A percentile compares a stretch with the other conserved stretches of the same genome.
Evolutionary conservation across 2,113 vertebrate genomes (phyloP).

Genomic region (Willisornis vidua): DNA sequence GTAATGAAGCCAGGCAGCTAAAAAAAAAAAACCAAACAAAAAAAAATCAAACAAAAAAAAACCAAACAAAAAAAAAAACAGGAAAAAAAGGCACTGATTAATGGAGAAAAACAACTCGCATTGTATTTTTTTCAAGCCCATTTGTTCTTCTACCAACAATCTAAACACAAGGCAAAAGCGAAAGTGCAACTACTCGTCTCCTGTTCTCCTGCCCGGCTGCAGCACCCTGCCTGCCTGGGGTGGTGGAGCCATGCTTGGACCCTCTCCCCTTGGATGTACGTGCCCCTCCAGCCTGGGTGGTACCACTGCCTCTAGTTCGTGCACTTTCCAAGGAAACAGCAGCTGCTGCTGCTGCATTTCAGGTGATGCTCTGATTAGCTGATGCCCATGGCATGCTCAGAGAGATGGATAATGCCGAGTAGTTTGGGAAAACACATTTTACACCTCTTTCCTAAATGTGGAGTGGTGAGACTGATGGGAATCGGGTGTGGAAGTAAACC

Average conservation of each 20-base stretch:
- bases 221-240: background rate
- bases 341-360: background rate
- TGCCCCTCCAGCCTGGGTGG: background rate
- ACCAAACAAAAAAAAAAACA: background rate
- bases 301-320: background rate
- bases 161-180: conserved; percentile 26
- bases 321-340: background rate
- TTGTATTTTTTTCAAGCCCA: background rate
- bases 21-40: conserved; percentile 26
- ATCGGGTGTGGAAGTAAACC: background rate
- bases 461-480: background rate
- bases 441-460: background rate
- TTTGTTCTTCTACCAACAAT: background rate
- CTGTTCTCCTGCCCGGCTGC: background rate
- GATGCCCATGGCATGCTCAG: background rate
- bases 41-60: conserved; percentile 3
- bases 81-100: conserved; percentile 33
- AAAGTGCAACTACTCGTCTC: conserved; percentile 1
- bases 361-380: background rate
- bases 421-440: background rate
- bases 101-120: conserved; percentile 20
- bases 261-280: background rate
- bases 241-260: rapidly evolving
- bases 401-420: background rate
- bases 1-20: conserved; percentile 35